Evolutionary conservation across 30 jellyfish, hydroid and myxozoan genomes (phyloP).

Genomic region (Phacellophora camtschatica): DNA sequence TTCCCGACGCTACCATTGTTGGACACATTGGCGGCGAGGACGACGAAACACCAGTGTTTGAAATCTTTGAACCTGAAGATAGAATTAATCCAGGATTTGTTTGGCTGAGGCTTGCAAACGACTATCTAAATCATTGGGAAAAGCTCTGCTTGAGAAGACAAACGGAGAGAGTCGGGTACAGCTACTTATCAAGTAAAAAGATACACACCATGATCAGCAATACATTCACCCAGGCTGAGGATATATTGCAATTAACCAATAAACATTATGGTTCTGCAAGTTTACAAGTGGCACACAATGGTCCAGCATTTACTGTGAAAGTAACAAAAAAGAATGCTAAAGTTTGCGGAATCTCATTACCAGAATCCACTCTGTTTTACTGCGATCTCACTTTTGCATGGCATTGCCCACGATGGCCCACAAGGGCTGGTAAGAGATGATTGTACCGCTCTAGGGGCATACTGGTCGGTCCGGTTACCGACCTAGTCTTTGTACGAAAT

Average conservation of each 20-base stretch:
- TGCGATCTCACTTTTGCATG: constrained; percentile 38
- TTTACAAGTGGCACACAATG: constrained; percentile 3
- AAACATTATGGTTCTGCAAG: neutral
- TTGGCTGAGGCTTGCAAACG: constrained; percentile 53
- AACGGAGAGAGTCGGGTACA: constrained; percentile 15
- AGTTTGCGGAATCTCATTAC: neutral
- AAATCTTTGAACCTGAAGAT: constrained; percentile 13
- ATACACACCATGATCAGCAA: neutral
- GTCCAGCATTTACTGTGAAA: constrained; percentile 37
- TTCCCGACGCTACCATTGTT: constrained; percentile 39
- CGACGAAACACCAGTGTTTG: constrained; percentile 18
- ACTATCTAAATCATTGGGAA: constrained; percentile 44
- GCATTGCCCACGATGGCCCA: constrained; percentile 44
- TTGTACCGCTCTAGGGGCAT: no score
- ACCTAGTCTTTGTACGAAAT: no score
- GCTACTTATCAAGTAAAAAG: constrained; percentile 18
- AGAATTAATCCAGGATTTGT: constrained; percentile 11
- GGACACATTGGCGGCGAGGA: neutral
- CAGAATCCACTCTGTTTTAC: neutral
- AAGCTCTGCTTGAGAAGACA: constrained; percentile 30
- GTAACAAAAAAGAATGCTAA: neutral
- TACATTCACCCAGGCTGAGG: neutral
- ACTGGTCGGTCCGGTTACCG: no score
- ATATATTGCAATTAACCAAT: neutral
- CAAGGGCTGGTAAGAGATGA: constrained; percentile 3